Conservation (phyloP, 1,140 invertebrate species). For the Phymastichus coffea region DNA sequence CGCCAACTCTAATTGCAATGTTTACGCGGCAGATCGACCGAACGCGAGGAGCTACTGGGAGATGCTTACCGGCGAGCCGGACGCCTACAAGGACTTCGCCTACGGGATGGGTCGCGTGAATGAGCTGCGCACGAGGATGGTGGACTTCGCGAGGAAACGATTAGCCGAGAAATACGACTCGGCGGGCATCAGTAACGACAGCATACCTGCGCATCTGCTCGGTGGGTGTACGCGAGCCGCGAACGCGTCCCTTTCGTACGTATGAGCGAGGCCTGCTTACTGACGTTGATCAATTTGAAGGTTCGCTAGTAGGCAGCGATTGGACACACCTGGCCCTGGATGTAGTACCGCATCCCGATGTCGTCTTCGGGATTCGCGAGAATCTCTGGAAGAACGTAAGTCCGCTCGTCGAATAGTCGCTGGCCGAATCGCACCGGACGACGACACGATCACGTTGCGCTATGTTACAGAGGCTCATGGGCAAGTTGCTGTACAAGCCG, state of each 20-base stretch:
- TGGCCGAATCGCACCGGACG: conserved; percentile 11
- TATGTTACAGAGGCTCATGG: conserved; percentile 56
- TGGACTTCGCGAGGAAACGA: conserved; percentile 55
- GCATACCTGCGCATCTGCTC: conserved; percentile 59
- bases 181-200: conserved; percentile 40
- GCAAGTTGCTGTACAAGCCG: conserved; percentile 53
- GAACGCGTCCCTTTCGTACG: background rate
- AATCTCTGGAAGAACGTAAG: conserved; percentile 61
- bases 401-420: background rate
- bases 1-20: background rate
- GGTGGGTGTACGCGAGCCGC: conserved; percentile 52
- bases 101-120: conserved; percentile 58
- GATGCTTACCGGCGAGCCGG: conserved; percentile 56
- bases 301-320: conserved; percentile 60
- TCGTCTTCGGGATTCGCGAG: conserved; percentile 60
- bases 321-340: conserved; percentile 62
- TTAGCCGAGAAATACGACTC: conserved; percentile 47
- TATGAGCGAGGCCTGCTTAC: too few relatives aligned
- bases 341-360: conserved; percentile 57
- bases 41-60: conserved; percentile 63
- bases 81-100: conserved; percentile 55
- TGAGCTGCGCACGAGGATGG: conserved; percentile 58
- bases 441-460: conserved; percentile 8
- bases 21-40: conserved; percentile 37
- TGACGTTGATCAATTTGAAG: too few relatives aligned